These are phyloP conservation scores for Hozukius guyotensis DNA, from an alignment of 2,797 vertebrate species.

Conservation along the genomic window DNA sequence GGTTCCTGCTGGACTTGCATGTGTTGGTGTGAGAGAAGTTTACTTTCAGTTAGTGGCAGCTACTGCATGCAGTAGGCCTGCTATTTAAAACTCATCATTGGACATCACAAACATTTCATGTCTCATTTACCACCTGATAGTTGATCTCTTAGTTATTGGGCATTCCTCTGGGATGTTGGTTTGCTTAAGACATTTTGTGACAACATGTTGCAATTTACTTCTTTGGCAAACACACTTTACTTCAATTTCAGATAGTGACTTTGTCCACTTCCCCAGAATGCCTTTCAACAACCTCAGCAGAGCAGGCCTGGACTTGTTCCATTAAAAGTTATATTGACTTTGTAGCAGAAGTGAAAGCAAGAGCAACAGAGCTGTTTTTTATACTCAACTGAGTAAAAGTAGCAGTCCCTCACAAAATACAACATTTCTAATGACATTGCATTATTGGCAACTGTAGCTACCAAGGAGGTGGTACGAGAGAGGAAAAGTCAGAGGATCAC, in stretches of 20 bases:
- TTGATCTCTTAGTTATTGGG: background rate
- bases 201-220: background rate
- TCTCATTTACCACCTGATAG: background rate
- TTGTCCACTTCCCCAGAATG: background rate
- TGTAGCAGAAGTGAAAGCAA: background rate
- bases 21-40: background rate
- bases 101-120: background rate
- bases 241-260: background rate
- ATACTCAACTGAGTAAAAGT: background rate
- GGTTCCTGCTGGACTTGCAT: background rate
- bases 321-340: background rate
- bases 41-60: background rate
- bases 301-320: background rate
- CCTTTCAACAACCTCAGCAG: background rate
- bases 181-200: constrained; percentile 6
- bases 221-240: background rate
- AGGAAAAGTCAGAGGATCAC: background rate
- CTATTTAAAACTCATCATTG: background rate
- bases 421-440: background rate
- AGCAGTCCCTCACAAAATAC: background rate
- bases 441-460: background rate
- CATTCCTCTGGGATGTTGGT: background rate
- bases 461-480: background rate
- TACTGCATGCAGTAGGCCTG: background rate
- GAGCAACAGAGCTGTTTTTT: background rate